Percentiles rank a stretch among this genome's conserved stretches.
Evolutionary conservation across 2,888 invertebrate species (phyloP).

Genomic region (Dusona sp.): DNA sequence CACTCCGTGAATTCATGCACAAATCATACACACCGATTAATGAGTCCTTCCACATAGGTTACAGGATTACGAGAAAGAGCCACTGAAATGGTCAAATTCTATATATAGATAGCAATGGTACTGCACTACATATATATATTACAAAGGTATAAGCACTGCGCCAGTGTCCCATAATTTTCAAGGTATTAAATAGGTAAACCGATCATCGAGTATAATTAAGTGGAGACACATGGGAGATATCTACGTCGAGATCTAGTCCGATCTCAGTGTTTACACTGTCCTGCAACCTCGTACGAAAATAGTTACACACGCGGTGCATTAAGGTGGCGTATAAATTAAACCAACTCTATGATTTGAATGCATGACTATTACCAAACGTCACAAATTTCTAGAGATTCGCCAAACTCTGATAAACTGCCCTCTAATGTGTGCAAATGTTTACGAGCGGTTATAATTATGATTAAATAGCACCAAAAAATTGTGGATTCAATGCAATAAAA

Average conservation of each 20-base stretch:
- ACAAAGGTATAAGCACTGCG: neutral
- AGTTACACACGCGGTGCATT: constrained; percentile 3
- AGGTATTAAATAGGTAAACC: constrained; percentile 54
- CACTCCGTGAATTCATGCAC: neutral
- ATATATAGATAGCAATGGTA: constrained; percentile 13
- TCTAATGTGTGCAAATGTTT: neutral
- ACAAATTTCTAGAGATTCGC: neutral
- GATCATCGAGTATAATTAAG: constrained; percentile 56
- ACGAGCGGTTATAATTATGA: neutral
- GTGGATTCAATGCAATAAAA: neutral
- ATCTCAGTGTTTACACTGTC: constrained; percentile 5
- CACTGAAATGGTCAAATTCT: neutral
- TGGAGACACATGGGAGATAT: constrained; percentile 52
- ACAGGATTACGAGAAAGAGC: constrained; percentile 7
- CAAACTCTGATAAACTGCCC: neutral
- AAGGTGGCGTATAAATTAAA: neutral
- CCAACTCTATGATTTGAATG: neutral
- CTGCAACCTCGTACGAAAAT: neutral
- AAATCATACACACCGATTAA: neutral
- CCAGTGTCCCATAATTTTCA: constrained; percentile 47
- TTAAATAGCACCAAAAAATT: neutral
- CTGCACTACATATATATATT: constrained; percentile 1
- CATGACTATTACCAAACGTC: neutral
- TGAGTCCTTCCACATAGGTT: neutral
- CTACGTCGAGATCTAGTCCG: neutral